These are phyloP conservation scores for Sphaerophoria taeniata DNA, from an alignment of 2,888 invertebrate species.

Conservation along the genomic window DNA sequence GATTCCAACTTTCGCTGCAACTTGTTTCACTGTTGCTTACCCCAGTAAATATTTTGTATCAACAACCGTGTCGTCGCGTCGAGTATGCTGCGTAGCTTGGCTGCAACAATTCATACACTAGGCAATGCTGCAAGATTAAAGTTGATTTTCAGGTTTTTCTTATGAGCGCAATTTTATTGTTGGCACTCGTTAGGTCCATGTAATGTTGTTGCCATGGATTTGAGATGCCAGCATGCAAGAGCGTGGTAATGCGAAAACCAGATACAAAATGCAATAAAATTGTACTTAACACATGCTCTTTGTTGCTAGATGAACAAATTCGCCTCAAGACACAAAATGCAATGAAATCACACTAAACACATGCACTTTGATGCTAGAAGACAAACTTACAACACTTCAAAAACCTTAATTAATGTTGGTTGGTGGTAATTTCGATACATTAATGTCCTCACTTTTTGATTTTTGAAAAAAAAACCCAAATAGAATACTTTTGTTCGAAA, in stretches of 20 bases:
- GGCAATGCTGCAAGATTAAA: conserved; percentile 46
- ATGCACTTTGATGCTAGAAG: conserved; percentile 11
- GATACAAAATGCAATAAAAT: neutral
- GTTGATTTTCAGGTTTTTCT: conserved; percentile 66
- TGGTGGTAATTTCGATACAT: conserved; percentile 1
- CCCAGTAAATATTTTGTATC: neutral
- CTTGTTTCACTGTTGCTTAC: neutral
- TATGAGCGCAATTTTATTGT: conserved; percentile 43
- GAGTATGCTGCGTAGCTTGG: conserved; percentile 36
- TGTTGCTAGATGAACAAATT: neutral
- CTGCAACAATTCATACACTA: conserved; percentile 2
- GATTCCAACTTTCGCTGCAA: neutral
- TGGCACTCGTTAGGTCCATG: neutral
- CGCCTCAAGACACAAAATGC: neutral
- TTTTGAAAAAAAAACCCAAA: neutral
- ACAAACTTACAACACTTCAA: too few species aligned
- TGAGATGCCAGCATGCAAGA: conserved; percentile 20
- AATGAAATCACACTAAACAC: neutral
- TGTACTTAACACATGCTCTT: conserved; percentile 24
- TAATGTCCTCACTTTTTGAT: conserved; percentile 8
- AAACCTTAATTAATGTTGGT: conserved; percentile 31
- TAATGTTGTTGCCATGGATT: conserved; percentile 13
- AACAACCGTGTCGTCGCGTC: neutral
- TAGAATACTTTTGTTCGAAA: conserved; percentile 3
- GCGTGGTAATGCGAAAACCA: neutral